Conservation (phyloP, 30 jellyfish, hydroid and myxozoan genomes). For the Aurelia sp. region DNA sequence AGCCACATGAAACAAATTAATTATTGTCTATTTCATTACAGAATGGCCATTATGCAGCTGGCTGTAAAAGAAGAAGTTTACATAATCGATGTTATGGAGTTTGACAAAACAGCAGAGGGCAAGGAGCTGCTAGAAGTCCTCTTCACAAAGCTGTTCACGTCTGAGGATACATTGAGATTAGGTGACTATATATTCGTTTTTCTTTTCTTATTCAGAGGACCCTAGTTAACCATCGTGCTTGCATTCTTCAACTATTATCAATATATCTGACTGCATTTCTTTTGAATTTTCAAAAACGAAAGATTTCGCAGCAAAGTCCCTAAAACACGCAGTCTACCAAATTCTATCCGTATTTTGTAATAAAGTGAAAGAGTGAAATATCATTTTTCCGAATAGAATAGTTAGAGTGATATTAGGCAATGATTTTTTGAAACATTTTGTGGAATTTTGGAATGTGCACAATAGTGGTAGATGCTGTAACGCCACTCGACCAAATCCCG, state of each 20-base stretch:
- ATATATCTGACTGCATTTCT: too few species aligned
- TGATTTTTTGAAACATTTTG: too few species aligned
- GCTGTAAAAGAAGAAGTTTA: slow-evolving; percentile 77
- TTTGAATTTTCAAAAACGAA: too few species aligned
- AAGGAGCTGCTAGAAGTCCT: slow-evolving; percentile 52
- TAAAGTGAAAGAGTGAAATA: too few species aligned
- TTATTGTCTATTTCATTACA: neutral
- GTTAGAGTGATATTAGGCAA: neutral
- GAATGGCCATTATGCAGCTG: slow-evolving; percentile 90
- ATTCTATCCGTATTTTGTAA: too few species aligned
- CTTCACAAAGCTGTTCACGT: slow-evolving; percentile 75
- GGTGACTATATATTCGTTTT: slow-evolving; percentile 24
- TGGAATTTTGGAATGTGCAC: too few species aligned
- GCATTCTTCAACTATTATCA: neutral
- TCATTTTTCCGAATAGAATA: too few species aligned
- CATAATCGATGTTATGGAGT: slow-evolving; percentile 72
- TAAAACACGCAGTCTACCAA: too few species aligned
- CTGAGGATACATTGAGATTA: slow-evolving; percentile 67
- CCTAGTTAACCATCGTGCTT: neutral
- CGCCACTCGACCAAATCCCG: too few species aligned
- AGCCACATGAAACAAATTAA: too few species aligned
- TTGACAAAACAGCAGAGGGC: slow-evolving; percentile 69
- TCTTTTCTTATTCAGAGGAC: neutral
- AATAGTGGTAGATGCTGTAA: too few species aligned
- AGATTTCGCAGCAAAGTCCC: too few species aligned